Conservation (phyloP, 2,113 vertebrate species). For the Gasterosteus nipponicus region DNA sequence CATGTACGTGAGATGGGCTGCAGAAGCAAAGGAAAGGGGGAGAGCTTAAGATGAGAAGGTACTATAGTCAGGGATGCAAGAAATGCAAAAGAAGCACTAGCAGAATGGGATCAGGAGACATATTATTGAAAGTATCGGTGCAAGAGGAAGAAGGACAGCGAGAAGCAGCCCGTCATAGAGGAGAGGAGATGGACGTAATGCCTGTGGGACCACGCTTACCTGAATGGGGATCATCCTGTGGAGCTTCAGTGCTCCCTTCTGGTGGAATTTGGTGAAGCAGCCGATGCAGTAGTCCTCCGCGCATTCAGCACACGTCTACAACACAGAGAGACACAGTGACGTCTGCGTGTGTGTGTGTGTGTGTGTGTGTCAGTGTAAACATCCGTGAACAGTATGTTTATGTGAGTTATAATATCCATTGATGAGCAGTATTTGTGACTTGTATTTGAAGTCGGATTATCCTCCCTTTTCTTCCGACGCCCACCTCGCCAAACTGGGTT, state of each 20-base stretch:
- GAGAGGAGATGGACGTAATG: slow-evolving; percentile 28
- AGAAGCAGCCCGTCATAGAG: slow-evolving; percentile 22
- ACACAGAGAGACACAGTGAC: slow-evolving; percentile 33
- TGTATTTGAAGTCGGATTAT: no score
- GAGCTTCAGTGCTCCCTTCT: slow-evolving; percentile 91
- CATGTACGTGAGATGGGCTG: background rate
- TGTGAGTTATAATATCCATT: no score
- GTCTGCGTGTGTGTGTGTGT: background rate
- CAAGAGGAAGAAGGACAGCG: slow-evolving; percentile 40
- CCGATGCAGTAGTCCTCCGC: slow-evolving; percentile 86
- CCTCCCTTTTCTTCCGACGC: no score
- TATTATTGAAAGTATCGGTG: slow-evolving; percentile 48
- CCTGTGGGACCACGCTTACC: slow-evolving; percentile 69
- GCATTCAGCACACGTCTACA: slow-evolving; percentile 86
- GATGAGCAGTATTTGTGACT: no score
- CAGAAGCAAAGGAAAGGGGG: background rate
- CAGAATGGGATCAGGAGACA: slow-evolving; percentile 36
- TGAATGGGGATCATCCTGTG: slow-evolving; percentile 85
- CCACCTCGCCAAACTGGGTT: no score
- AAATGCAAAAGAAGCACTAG: slow-evolving; percentile 34
- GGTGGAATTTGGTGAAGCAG: slow-evolving; percentile 88
- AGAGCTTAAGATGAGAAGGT: slow-evolving; percentile 14
- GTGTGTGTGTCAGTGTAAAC: background rate
- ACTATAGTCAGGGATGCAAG: slow-evolving; percentile 30
- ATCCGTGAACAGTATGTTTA: background rate